Evolutionary conservation across 2,113 vertebrate species (phyloP), one percentile per base, ranked within the genome.

Genomic region (Picathartes gymnocephalus): DNA sequence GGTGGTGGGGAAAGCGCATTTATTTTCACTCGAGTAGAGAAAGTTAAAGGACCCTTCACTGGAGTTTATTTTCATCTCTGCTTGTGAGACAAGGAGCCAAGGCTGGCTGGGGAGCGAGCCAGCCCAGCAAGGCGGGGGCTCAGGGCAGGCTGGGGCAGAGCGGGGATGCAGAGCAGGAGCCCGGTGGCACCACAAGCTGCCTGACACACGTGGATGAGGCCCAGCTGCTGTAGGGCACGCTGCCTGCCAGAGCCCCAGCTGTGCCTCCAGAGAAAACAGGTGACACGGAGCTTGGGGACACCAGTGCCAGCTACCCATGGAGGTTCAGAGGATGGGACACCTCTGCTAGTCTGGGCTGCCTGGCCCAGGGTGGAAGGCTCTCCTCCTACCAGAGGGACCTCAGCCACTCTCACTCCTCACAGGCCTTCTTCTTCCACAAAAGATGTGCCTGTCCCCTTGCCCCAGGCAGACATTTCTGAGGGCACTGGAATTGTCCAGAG

Each of bases 1-100:
- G 82, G 78, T 92, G 92, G 92, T 37, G 22, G 90, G 76, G 88
- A 93, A 93, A 93, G 82, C 18, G 0, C 96, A 97, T 94, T 94
- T 93, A 96, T 96, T 96, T 96, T 93, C 95, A 96, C 96, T 97
- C 8, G 0, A 95, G 92, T 92, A 93, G 92, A 96, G 94, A 96
- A 96, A 96, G 95, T 96, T 96, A 95, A 93, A 97, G 95, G 90
- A 96, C 92, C 92, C 94, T 97, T 97, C 96, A 95, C 37, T 64
- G 54, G 92, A 96, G 90, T 96, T 97, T 97, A 96, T 97, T 97
- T 96, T 96, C 93, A 92, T 96, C 95, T 95, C 92, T 90, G 16
- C 80, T 84, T 56, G 76, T 9, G 19, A 93, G 86, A 93, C 82
- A 48, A 90, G 93, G 88, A 94, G 90, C 69, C 71, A 60, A 81